Evolutionary conservation across 2,797 vertebrate species (phyloP).

Genomic region (Chaetophractus vellerosus): DNA sequence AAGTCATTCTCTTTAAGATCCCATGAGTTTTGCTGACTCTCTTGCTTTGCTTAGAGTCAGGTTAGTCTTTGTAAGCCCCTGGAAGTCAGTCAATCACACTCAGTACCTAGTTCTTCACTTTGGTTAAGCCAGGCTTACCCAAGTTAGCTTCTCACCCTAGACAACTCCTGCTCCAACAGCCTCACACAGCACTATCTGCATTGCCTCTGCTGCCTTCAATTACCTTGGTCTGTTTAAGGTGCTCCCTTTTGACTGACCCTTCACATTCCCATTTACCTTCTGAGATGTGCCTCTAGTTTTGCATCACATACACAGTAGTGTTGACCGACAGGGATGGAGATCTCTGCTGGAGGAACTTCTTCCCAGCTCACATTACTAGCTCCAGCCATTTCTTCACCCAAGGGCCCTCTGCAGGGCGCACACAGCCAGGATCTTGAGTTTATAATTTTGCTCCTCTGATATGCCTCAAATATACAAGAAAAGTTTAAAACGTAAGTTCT

Average conservation of each 20-base stretch:
- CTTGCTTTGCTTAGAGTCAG: neutral
- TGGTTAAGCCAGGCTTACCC: neutral
- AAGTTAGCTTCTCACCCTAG: neutral
- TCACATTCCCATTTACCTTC: neutral
- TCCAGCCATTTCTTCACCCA: neutral
- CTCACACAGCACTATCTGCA: neutral
- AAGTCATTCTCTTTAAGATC: neutral
- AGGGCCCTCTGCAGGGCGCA: neutral
- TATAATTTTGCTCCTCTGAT: slow-evolving; percentile 1
- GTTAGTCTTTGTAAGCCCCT: neutral
- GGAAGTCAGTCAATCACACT: neutral
- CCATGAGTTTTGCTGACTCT: neutral
- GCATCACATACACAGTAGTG: neutral
- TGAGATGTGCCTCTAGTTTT: neutral
- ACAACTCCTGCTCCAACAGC: neutral
- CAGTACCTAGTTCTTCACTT: neutral
- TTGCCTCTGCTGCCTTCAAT: neutral
- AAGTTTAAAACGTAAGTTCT: neutral
- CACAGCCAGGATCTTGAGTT: neutral
- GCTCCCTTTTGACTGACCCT: neutral
- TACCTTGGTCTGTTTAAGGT: neutral
- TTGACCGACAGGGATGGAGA: neutral
- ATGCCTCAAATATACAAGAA: neutral
- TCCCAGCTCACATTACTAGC: neutral
- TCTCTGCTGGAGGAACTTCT: neutral